Conservation (phyloP, 1,140 invertebrate species). For the Acromyrmex echinatior region DNA sequence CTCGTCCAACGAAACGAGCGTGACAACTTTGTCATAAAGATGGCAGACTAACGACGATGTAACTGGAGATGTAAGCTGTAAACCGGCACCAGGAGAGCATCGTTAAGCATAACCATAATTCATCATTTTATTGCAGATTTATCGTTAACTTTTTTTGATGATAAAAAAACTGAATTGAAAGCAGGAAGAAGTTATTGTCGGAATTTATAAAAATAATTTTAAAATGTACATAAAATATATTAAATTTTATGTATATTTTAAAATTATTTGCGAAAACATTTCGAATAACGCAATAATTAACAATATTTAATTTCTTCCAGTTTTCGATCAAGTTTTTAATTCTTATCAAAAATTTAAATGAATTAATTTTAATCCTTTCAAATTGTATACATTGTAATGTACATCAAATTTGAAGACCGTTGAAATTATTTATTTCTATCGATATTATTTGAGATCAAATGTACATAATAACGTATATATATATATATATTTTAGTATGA, state of each 20-base stretch:
- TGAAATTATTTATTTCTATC: too few relatives aligned
- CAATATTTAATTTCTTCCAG: too few relatives aligned
- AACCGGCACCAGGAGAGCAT: conserved; percentile 29
- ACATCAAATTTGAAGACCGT: too few relatives aligned
- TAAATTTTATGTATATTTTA: neutral
- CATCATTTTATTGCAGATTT: conserved; percentile 22
- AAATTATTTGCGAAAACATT: too few relatives aligned
- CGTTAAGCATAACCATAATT: conserved; percentile 3
- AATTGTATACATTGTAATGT: too few relatives aligned
- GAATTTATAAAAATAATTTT: neutral
- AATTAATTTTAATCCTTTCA: too few relatives aligned
- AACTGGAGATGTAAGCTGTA: conserved; percentile 39
- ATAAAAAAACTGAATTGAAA: neutral
- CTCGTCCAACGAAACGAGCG: conserved; percentile 7
- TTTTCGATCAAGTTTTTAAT: too few relatives aligned
- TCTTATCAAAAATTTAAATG: too few relatives aligned
- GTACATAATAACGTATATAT: too few relatives aligned
- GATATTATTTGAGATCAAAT: too few relatives aligned
- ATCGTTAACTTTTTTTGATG: conserved; percentile 9
- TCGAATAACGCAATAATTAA: too few relatives aligned
- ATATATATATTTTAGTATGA: too few relatives aligned
- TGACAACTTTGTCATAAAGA: conserved; percentile 65
- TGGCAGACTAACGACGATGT: conserved; percentile 44
- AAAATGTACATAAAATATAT: neutral
- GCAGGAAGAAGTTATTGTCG: neutral